These are phyloP conservation scores for Protobothrops flavoviridis DNA, from an alignment of 2,113 vertebrate genomes.

Conservation along the genomic window DNA sequence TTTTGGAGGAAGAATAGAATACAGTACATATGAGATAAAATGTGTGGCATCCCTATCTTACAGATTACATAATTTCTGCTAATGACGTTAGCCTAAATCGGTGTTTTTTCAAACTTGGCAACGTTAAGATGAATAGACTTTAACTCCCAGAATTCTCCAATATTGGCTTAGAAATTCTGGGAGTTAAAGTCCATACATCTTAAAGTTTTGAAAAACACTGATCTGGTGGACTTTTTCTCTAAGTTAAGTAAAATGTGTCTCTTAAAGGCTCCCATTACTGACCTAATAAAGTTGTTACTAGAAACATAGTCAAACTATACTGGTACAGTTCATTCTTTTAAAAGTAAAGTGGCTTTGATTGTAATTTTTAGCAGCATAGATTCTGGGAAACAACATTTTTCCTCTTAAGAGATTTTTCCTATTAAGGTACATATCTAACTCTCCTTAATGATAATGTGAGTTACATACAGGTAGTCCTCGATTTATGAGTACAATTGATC, in stretches of 20 bases:
- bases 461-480: not conserved
- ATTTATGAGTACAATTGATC: too few relatives aligned
- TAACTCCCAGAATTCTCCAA: not conserved
- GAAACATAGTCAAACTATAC: not conserved
- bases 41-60: not conserved
- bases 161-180: not conserved
- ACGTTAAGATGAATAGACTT: not conserved
- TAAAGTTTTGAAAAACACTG: not conserved
- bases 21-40: not conserved
- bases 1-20: not conserved
- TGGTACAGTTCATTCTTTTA: not conserved
- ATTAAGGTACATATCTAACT: not conserved
- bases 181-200: not conserved
- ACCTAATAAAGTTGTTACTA: not conserved
- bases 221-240: not conserved
- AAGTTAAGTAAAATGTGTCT: not conserved
- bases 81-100: not conserved
- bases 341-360: not conserved
- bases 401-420: not conserved
- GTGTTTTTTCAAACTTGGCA: not conserved
- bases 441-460: not conserved
- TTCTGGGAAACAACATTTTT: slow-evolving; percentile 15
- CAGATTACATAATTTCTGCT: not conserved
- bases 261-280: not conserved
- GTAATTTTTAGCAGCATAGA: not conserved